Conservation (phyloP, 2,888 invertebrate genomes). For the Mimas tiliae region DNA sequence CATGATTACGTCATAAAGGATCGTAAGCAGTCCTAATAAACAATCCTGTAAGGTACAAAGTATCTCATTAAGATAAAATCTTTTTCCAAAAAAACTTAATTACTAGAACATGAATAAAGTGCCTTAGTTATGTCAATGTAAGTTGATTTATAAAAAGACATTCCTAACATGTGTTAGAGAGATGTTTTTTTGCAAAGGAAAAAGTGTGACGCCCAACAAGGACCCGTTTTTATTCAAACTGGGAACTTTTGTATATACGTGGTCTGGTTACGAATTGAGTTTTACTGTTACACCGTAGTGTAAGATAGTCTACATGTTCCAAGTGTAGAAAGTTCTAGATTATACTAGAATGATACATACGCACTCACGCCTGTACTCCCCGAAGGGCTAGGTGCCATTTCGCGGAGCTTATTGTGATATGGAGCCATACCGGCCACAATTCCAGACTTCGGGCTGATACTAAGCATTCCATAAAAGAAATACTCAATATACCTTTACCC, state of each 20-base stretch:
- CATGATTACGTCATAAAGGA: background rate
- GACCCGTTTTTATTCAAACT: constrained; percentile 62
- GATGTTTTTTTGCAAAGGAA: constrained; percentile 48
- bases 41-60: background rate
- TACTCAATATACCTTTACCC: no score
- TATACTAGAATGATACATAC: no score
- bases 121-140: constrained; percentile 41
- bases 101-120: constrained; percentile 25
- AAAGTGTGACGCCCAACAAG: constrained; percentile 53
- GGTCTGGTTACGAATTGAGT: constrained; percentile 51
- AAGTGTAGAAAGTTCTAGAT: no score
- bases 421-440: no score
- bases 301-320: constrained; percentile 20
- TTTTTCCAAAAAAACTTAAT: constrained; percentile 6
- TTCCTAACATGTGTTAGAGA: constrained; percentile 45
- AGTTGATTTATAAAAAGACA: constrained; percentile 51
- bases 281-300: constrained; percentile 38
- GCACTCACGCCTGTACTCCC: no score
- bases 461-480: no score
- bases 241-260: constrained; percentile 57
- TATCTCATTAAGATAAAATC: constrained; percentile 5
- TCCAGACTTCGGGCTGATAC: no score
- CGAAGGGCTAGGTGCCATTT: no score
- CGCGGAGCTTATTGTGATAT: no score
- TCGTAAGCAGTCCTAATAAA: background rate